phyloP scores from a whole-genome alignment of 2,113 vertebrate genomes.

The Peromyscus californicus region DNA sequence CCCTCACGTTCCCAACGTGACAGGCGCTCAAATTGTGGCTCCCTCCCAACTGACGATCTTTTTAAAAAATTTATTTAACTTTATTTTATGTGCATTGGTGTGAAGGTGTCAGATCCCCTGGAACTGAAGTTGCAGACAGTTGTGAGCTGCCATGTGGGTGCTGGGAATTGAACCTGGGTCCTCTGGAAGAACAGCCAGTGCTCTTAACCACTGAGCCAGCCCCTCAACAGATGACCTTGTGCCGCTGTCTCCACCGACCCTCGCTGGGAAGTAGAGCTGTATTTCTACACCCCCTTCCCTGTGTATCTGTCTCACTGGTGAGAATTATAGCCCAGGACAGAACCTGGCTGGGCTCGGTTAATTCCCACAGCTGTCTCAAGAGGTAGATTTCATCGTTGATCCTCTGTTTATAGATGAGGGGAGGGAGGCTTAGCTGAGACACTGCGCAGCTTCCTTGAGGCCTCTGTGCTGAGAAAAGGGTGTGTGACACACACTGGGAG shows the following conservation, averaged over 20 bases:
- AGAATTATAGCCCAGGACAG: background rate
- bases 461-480: background rate
- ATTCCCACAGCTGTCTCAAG: background rate
- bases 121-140: too few relatives aligned
- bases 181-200: too few relatives aligned
- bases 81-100: too few relatives aligned
- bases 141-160: too few relatives aligned
- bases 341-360: background rate
- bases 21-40: background rate
- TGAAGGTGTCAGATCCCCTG: too few relatives aligned
- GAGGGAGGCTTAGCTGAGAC: background rate
- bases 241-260: background rate
- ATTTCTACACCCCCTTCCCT: too few relatives aligned
- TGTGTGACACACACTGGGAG: accelerated
- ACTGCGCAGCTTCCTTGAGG: background rate
- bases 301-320: background rate
- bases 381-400: background rate
- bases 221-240: background rate
- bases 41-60: too few relatives aligned
- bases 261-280: background rate
- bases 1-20: background rate
- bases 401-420: background rate
- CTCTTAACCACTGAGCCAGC: too few relatives aligned
- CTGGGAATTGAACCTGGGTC: too few relatives aligned
- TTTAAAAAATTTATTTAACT: too few relatives aligned